phyloP scores from a whole-genome alignment of 2,888 invertebrate species.

The Megamerina dolium region DNA sequence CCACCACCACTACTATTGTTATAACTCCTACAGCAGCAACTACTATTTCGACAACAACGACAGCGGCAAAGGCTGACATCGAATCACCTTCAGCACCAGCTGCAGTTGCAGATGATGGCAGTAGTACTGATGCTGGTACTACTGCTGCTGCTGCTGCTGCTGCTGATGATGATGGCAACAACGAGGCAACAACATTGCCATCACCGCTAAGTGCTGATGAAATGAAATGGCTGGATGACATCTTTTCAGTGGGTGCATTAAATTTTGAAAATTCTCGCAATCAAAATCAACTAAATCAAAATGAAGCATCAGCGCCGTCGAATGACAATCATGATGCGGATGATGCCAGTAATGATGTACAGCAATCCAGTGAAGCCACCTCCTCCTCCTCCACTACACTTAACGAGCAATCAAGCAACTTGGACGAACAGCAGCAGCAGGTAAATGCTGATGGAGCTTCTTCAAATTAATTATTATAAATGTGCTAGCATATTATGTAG shows the following conservation, averaged over 20 bases:
- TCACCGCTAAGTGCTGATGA: slow-evolving; percentile 38
- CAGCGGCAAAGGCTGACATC: slow-evolving; percentile 13
- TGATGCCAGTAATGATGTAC: slow-evolving; percentile 9
- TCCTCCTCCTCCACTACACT: too few relatives aligned
- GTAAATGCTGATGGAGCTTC: slow-evolving; percentile 5
- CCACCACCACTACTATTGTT: slow-evolving; percentile 12
- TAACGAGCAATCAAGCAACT: too few relatives aligned
- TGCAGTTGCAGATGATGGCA: not conserved
- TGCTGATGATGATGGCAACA: not conserved
- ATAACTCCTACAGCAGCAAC: slow-evolving; percentile 3
- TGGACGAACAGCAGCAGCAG: not conserved
- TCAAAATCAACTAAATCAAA: slow-evolving; percentile 15
- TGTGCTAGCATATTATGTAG: too few relatives aligned
- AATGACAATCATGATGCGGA: slow-evolving; percentile 5
- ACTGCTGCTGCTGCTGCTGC: not conserved
- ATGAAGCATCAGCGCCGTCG: slow-evolving; percentile 18
- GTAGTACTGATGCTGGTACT: not conserved
- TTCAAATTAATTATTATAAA: not conserved
- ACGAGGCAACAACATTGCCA: slow-evolving; percentile 20
- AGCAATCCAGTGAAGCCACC: slow-evolving; percentile 10
- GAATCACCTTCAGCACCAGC: not conserved
- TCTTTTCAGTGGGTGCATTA: slow-evolving; percentile 41
- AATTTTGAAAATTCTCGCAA: slow-evolving; percentile 37
- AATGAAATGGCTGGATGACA: slow-evolving; percentile 44
- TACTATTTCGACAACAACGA: slow-evolving; percentile 3